Conservation (phyloP, 2,888 invertebrate genomes). For the Carcina quercana region DNA sequence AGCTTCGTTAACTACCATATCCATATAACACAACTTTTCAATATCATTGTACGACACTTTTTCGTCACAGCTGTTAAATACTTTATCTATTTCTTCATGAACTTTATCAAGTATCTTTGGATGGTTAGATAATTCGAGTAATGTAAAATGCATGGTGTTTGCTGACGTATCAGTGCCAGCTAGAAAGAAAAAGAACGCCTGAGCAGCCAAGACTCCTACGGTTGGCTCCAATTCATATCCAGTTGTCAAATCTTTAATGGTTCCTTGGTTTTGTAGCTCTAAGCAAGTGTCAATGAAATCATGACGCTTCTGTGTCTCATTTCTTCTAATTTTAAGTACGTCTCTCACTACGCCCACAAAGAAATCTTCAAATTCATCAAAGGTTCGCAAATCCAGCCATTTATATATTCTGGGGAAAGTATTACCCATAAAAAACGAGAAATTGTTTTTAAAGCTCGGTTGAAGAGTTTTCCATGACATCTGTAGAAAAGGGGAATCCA, state of each 20-base stretch:
- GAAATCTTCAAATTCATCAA: slow-evolving; percentile 40
- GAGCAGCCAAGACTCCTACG: slow-evolving; percentile 48
- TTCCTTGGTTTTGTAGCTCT: slow-evolving; percentile 39
- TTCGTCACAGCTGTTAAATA: slow-evolving; percentile 28
- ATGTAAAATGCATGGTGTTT: slow-evolving; percentile 43
- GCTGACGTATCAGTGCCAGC: slow-evolving; percentile 62
- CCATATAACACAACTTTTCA: slow-evolving; percentile 45
- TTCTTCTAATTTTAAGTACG: slow-evolving; percentile 32
- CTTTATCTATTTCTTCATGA: slow-evolving; percentile 46
- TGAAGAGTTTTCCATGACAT: slow-evolving; percentile 34
- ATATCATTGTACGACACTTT: slow-evolving; percentile 39
- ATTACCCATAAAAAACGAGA: slow-evolving; percentile 23
- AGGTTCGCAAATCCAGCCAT: slow-evolving; percentile 32
- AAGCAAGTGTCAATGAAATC: slow-evolving; percentile 50
- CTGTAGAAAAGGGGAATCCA: slow-evolving; percentile 46
- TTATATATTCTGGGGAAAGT: slow-evolving; percentile 30
- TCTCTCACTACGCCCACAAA: slow-evolving; percentile 41
- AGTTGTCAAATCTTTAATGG: slow-evolving; percentile 33
- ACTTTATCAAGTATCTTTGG: slow-evolving; percentile 39
- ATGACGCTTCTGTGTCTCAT: slow-evolving; percentile 21
- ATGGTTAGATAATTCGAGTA: slow-evolving; percentile 46
- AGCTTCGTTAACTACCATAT: slow-evolving; percentile 46
- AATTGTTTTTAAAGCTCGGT: slow-evolving; percentile 23
- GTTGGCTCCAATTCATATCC: slow-evolving; percentile 37
- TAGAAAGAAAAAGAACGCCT: slow-evolving; percentile 60